These are phyloP conservation scores for Eilema depressum DNA, from an alignment of 2,888 invertebrate species.

Conservation along the genomic window DNA sequence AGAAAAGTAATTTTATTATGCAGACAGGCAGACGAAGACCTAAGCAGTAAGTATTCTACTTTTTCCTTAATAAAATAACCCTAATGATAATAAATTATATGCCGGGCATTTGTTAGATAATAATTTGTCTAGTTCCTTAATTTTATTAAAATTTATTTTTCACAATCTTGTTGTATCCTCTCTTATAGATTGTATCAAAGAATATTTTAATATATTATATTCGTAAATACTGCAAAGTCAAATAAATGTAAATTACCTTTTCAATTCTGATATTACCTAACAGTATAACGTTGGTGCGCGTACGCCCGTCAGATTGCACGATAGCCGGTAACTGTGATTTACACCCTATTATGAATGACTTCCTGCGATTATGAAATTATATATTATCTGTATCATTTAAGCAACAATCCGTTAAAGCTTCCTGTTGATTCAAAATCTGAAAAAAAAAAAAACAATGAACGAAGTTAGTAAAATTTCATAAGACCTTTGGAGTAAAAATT, in stretches of 20 bases:
- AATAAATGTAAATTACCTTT: constrained; percentile 24
- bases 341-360: constrained; percentile 52
- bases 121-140: background rate
- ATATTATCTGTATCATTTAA: constrained; percentile 27
- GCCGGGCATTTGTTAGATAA: background rate
- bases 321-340: constrained; percentile 55
- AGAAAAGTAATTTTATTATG: too few species aligned
- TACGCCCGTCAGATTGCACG: constrained; percentile 46
- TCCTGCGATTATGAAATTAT: constrained; percentile 51
- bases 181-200: background rate
- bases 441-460: background rate
- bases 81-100: background rate
- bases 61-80: background rate
- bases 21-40: too few species aligned
- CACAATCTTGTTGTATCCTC: constrained; percentile 4
- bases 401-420: constrained; percentile 13
- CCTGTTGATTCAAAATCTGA: background rate
- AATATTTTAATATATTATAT: background rate
- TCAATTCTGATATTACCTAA: constrained; percentile 39
- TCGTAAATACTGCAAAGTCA: background rate
- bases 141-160: constrained; percentile 1
- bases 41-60: background rate
- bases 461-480: background rate
- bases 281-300: constrained; percentile 37
- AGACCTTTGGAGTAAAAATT: too few species aligned